phyloP scores from a whole-genome alignment of 1,140 invertebrate species.

The Magallana ariakensis region DNA sequence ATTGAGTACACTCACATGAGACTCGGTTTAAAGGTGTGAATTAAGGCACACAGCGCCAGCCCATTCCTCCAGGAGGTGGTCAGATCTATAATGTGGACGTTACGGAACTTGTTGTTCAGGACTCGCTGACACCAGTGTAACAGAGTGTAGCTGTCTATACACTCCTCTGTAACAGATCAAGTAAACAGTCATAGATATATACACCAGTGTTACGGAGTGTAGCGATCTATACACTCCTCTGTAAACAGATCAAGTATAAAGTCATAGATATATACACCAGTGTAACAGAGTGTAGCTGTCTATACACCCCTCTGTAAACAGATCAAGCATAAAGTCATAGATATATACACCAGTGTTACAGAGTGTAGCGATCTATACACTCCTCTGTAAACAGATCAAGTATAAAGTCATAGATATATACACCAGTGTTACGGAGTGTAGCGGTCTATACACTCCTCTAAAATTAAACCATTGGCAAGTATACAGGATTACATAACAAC shows the following conservation, averaged over 20 bases:
- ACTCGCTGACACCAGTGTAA: slow-evolving; percentile 89
- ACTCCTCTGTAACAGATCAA: slow-evolving; percentile 59
- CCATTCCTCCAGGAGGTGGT: slow-evolving; percentile 87
- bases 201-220: background rate
- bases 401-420: background rate
- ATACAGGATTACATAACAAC: too few relatives aligned
- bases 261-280: background rate
- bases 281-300: too few relatives aligned
- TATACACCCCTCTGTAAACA: slow-evolving; percentile 1
- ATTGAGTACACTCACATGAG: slow-evolving; percentile 85
- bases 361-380: slow-evolving; percentile 82
- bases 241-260: too few relatives aligned
- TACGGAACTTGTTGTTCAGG: slow-evolving; percentile 83
- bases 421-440: background rate
- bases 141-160: slow-evolving; percentile 83
- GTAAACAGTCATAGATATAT: background rate
- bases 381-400: slow-evolving; percentile 59
- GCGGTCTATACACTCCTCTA: too few relatives aligned
- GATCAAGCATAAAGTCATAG: background rate
- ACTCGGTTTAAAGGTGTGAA: slow-evolving; percentile 93
- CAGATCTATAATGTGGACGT: slow-evolving; percentile 86
- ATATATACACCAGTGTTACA: slow-evolving; percentile 86
- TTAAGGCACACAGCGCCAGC: slow-evolving; percentile 89
- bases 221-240: too few relatives aligned
- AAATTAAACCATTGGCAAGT: too few relatives aligned